Evolutionary conservation across 1,140 invertebrate genomes (phyloP).

Genomic region (Bombus confusus): DNA sequence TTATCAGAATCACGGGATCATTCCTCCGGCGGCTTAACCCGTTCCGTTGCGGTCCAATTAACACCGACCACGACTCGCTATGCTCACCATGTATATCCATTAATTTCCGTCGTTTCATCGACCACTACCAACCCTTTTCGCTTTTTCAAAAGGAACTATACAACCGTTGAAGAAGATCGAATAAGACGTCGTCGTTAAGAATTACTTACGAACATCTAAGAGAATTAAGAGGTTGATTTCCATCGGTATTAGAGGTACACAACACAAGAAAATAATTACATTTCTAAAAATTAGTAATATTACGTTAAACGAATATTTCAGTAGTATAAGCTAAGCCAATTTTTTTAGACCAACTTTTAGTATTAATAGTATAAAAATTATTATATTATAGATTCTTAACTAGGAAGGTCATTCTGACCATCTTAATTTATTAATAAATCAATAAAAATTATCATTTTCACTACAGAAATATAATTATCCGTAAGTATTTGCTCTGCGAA

Average conservation of each 20-base stretch:
- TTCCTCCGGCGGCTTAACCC: conserved; percentile 34
- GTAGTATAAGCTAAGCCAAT: no score
- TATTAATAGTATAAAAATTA: no score
- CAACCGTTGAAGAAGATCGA: neutral
- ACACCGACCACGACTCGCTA: conserved; percentile 18
- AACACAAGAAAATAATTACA: neutral
- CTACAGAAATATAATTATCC: no score
- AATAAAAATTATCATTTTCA: no score
- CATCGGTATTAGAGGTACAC: no score
- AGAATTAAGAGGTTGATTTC: neutral
- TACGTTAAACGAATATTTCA: no score
- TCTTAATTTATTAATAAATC: no score
- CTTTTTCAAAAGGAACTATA: neutral
- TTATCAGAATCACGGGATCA: conserved; percentile 42
- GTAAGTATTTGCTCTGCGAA: no score
- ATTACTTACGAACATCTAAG: neutral
- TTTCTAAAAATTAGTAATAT: neutral
- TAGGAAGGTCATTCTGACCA: no score
- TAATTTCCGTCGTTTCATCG: conserved; percentile 38
- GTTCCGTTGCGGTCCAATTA: conserved; percentile 46
- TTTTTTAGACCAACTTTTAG: no score
- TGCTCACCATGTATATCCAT: conserved; percentile 21
- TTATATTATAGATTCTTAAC: no score
- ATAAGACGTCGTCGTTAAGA: neutral
- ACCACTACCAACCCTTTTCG: neutral